Evolutionary conservation across 2,797 vertebrate species (phyloP), one percentile per base, ranked within the genome.

Genomic region (Alfaro cultratus): DNA sequence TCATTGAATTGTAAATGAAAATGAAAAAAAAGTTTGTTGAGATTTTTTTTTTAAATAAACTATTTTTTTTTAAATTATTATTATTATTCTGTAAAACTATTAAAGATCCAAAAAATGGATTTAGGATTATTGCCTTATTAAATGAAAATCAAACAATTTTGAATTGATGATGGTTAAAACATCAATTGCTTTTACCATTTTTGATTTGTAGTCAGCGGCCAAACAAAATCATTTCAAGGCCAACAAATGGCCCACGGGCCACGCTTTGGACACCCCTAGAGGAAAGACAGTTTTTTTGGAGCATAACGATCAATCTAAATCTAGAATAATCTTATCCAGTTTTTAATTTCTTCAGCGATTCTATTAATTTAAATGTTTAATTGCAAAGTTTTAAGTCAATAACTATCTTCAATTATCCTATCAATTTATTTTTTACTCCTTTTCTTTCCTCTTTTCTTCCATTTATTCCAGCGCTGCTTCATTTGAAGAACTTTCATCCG

Each of bases 381-480:
- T 15, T 70, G 39, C 23, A n/a, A 55, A 55, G 53, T 2, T 11
- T 53, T 2, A 55, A 26, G 53, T 55, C 53, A 55, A 12, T 26
- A 55, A 55, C 53, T 12, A 23, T 51, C 49, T 51, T 23, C 49
- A 51, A 23, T 8, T 8, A 51, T 3, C 3, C 9, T 3, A 36
- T 49, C 18, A 36, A 2, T 12, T 11, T 21, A 31, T 62, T 9
- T 41, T 31, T 9, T 31, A 12, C 7, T 31, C 7, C 2, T 18
- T 94, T 92, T 95, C 93, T 94, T 92, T 95, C 93, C 95, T 96
- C 39, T 43, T 26, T 10, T 41, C 10, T 6, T 0, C 67, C 11
- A 5, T 80, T 90, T 89, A 75, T 92, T 90, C 79, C 89, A 93
- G 88, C 92, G 93, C 90, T 94, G 90, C 95, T 95, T 94, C 83